A percentile compares a stretch with the other conserved stretches of the same genome.
Evolutionary conservation across 2,113 vertebrate genomes (phyloP).

Genomic region (Donacobius atricapilla): DNA sequence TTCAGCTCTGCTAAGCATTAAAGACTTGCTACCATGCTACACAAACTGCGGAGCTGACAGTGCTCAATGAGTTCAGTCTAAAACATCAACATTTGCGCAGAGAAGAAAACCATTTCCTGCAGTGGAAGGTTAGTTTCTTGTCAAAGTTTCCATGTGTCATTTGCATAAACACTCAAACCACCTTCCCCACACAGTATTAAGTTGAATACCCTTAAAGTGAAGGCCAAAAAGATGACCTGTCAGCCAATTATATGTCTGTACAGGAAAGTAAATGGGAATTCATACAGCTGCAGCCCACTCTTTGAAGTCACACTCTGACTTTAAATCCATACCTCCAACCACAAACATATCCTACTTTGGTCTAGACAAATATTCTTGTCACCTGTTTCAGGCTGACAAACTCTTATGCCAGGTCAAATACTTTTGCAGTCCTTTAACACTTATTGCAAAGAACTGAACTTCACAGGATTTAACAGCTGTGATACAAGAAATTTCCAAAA

Average conservation of each 20-base stretch:
- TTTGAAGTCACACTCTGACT: neutral
- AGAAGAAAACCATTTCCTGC: neutral
- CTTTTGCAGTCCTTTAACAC: neutral
- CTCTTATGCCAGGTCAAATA: neutral
- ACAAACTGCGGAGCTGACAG: neutral
- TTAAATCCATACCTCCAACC: neutral
- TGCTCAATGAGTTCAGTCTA: neutral
- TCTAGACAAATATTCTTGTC: neutral
- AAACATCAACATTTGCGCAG: neutral
- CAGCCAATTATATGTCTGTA: neutral
- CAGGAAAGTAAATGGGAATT: neutral
- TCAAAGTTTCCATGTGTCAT: neutral
- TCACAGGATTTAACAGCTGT: neutral
- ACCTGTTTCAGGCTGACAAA: neutral
- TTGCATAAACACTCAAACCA: neutral
- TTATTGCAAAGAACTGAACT: neutral
- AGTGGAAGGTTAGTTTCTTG: neutral
- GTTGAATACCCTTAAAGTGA: neutral
- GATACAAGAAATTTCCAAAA: neutral
- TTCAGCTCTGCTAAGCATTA: neutral
- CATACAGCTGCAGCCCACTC: neutral
- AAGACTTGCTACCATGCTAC: neutral
- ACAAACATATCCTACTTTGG: neutral
- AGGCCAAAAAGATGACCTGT: neutral
- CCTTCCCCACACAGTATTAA: neutral